phyloP scores from a whole-genome alignment of 2,113 vertebrate genomes.

The Megaceryle torquata region DNA sequence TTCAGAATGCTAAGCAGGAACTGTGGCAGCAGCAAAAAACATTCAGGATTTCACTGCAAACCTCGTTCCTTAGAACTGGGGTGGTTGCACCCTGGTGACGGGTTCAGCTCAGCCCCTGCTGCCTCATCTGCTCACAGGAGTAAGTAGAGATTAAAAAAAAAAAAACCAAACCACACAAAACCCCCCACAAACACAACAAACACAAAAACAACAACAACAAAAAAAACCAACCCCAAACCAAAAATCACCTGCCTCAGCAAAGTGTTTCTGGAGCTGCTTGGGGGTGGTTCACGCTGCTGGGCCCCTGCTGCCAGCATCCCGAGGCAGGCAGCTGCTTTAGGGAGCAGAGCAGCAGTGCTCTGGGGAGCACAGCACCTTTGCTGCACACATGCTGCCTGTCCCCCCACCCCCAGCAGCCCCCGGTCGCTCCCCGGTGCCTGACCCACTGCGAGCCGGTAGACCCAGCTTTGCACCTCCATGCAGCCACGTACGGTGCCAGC shows the following conservation, averaged over 20 bases:
- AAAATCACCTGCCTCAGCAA: background rate
- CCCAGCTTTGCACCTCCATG: rapidly evolving
- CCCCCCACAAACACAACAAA: no score
- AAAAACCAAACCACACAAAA: no score
- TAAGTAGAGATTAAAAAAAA: background rate
- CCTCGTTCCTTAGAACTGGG: background rate
- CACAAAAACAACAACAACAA: no score
- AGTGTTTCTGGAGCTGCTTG: background rate
- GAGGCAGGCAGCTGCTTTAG: background rate
- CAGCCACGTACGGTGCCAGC: rapidly evolving
- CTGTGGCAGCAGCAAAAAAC: background rate
- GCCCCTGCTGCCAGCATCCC: background rate
- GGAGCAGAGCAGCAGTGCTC: background rate
- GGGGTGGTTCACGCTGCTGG: rapidly evolving
- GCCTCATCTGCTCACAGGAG: background rate
- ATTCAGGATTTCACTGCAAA: background rate
- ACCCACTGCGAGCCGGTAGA: rapidly evolving
- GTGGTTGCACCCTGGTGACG: rapidly evolving
- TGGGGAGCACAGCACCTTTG: background rate
- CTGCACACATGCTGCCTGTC: background rate
- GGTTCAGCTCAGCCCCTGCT: background rate
- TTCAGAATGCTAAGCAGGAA: background rate
- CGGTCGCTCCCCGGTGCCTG: rapidly evolving
- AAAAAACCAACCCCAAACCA: background rate
- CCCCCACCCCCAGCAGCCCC: background rate